These are phyloP conservation scores for Kryptolebias ocellatus DNA, from an alignment of 2,797 vertebrate genomes.

Conservation along the genomic window DNA sequence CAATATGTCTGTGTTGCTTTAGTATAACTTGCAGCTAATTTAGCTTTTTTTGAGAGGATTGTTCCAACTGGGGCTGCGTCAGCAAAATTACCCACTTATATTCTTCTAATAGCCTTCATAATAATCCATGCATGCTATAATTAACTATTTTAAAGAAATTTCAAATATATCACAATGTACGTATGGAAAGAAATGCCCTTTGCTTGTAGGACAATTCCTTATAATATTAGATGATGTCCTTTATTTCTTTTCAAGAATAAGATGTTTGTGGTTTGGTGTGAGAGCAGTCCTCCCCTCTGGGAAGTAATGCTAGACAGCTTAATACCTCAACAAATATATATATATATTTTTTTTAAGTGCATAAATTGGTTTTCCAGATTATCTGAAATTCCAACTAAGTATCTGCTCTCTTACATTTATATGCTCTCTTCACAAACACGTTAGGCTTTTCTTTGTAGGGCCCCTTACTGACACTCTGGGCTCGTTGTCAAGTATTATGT, in stretches of 20 bases:
- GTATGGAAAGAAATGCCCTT: not conserved
- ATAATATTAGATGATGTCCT: slow-evolving; percentile 13
- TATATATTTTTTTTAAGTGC: not conserved
- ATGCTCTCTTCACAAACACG: slow-evolving; percentile 44
- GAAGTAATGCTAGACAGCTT: slow-evolving; percentile 32
- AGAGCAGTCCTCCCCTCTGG: slow-evolving; percentile 8
- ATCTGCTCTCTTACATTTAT: slow-evolving; percentile 44
- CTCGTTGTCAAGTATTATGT: slow-evolving; percentile 70
- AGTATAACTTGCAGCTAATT: slow-evolving; percentile 22
- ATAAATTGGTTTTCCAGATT: slow-evolving; percentile 34
- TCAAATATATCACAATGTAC: slow-evolving; percentile 1
- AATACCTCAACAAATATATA: slow-evolving; percentile 33
- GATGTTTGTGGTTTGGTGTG: slow-evolving; percentile 33
- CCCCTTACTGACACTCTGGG: slow-evolving; percentile 60
- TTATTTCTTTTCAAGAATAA: slow-evolving; percentile 31
- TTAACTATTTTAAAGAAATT: slow-evolving; percentile 29
- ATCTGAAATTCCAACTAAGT: slow-evolving; percentile 38
- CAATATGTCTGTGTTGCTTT: slow-evolving; percentile 3
- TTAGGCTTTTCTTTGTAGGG: slow-evolving; percentile 50
- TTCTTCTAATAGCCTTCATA: slow-evolving; percentile 28
- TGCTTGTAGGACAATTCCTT: slow-evolving; percentile 12
- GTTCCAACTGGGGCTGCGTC: slow-evolving; percentile 36
- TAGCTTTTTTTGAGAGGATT: slow-evolving; percentile 17
- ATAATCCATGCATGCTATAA: slow-evolving; percentile 42
- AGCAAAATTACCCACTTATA: slow-evolving; percentile 53